Conservation (phyloP, 2,797 vertebrate genomes). For the Mycteria americana region DNA sequence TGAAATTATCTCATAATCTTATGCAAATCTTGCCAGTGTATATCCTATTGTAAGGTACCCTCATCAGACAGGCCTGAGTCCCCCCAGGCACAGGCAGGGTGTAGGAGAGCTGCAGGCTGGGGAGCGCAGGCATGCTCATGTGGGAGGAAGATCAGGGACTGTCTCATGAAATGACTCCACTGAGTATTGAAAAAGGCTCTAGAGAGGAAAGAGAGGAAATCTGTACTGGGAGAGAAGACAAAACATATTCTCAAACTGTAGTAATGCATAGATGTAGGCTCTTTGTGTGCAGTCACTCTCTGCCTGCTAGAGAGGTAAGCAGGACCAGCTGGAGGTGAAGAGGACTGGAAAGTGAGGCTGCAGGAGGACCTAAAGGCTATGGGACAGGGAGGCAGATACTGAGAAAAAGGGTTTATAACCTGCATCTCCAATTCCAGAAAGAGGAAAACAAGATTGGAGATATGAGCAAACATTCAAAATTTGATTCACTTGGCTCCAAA, state of each 20-base stretch:
- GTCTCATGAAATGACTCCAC: background rate
- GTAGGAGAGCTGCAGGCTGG: background rate
- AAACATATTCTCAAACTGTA: background rate
- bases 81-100: background rate
- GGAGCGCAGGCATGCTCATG: background rate
- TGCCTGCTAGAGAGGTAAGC: background rate
- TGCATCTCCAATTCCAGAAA: background rate
- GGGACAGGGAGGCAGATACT: background rate
- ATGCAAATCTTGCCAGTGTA: fast-evolving
- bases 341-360: background rate
- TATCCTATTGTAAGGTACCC: no score
- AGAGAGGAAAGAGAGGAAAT: background rate
- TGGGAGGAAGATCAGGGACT: background rate
- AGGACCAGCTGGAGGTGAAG: background rate
- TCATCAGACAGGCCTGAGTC: background rate
- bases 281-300: background rate
- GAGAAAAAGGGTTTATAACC: background rate
- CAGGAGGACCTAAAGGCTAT: background rate
- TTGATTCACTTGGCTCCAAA: background rate
- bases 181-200: background rate
- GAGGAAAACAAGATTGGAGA: background rate
- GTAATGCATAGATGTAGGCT: background rate
- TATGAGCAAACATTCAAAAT: background rate
- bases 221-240: background rate
- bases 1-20: background rate